Conservation (phyloP, 2,797 vertebrate species). For the Arnoldichthys spilopterus region DNA sequence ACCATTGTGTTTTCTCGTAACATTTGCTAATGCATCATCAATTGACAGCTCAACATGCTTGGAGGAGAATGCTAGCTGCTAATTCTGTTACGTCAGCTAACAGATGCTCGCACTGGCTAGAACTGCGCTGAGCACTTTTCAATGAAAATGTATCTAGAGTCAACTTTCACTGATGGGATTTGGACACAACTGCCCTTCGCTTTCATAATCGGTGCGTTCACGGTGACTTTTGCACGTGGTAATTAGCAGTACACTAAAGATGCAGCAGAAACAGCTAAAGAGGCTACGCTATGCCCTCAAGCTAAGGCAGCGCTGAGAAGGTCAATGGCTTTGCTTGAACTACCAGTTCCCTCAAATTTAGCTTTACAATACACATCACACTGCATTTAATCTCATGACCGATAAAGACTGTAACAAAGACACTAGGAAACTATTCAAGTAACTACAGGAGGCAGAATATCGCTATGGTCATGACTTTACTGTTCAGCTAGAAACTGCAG, state of each 20-base stretch:
- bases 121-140: too few relatives aligned
- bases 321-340: too few relatives aligned
- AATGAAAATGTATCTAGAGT: too few relatives aligned
- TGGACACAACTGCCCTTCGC: neutral
- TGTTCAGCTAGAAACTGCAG: neutral
- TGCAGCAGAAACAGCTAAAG: neutral
- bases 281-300: neutral
- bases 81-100: too few relatives aligned
- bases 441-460: conserved; percentile 12
- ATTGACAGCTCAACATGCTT: too few relatives aligned
- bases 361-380: neutral
- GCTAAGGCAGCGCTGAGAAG: too few relatives aligned
- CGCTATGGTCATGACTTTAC: neutral
- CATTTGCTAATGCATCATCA: too few relatives aligned
- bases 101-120: too few relatives aligned
- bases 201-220: too few relatives aligned
- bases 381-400: neutral
- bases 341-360: neutral
- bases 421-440: neutral
- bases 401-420: conserved; percentile 7
- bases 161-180: neutral
- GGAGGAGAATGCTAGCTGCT: too few relatives aligned
- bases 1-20: too few relatives aligned
- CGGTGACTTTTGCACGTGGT: neutral
- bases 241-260: neutral